Percentiles rank a stretch among this genome's conserved stretches.
These are phyloP conservation scores for Plebejus anna DNA, from an alignment of 2,888 invertebrate species.

Conservation along the genomic window DNA sequence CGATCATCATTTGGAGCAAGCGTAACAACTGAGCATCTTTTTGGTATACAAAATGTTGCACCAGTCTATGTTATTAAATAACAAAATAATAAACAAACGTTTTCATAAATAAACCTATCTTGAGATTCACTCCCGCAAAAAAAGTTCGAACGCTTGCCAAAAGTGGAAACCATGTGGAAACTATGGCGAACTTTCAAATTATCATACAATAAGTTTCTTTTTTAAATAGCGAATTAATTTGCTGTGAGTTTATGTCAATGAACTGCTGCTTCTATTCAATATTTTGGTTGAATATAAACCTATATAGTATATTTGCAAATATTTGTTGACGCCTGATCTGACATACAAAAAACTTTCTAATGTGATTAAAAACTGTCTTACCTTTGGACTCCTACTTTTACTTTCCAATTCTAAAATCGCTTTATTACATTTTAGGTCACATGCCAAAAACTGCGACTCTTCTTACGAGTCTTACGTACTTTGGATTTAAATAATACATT, in stretches of 20 bases:
- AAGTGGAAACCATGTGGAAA: background rate
- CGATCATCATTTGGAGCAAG: too few species aligned
- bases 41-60: background rate
- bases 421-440: background rate
- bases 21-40: background rate
- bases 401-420: slow-evolving; percentile 9
- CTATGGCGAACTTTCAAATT: background rate
- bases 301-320: slow-evolving; percentile 3
- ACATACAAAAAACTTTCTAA: slow-evolving; percentile 27
- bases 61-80: background rate
- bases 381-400: slow-evolving; percentile 17
- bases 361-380: slow-evolving; percentile 21
- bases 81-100: background rate
- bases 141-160: background rate
- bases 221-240: background rate
- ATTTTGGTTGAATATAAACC: background rate
- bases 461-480: background rate
- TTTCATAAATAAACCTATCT: background rate
- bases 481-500: background rate
- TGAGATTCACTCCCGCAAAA: background rate
- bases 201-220: background rate
- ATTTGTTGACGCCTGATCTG: slow-evolving; percentile 9
- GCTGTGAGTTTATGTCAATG: background rate
- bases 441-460: background rate
- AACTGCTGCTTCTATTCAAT: background rate